Evolutionary conservation across 2,113 vertebrate genomes (phyloP).

Genomic region (Phaetusa simplex): DNA sequence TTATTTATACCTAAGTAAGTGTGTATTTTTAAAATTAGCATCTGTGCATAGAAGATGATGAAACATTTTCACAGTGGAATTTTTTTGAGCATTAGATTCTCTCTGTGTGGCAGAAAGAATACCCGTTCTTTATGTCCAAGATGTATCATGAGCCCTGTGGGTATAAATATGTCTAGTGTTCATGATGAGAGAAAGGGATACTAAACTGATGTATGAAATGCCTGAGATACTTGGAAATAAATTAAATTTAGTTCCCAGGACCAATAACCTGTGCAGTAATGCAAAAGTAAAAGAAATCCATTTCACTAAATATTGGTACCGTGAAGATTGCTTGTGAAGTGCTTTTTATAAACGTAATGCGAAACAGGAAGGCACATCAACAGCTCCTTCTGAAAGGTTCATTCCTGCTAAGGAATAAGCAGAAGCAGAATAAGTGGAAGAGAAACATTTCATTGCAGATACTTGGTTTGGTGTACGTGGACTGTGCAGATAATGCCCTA

Average conservation of each 20-base stretch:
- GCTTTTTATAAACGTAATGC: not conserved
- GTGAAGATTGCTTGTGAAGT: not conserved
- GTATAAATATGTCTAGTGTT: not conserved
- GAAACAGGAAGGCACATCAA: not conserved
- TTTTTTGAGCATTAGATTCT: not conserved
- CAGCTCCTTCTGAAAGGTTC: not conserved
- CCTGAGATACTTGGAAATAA: constrained; percentile 1
- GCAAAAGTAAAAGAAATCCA: not conserved
- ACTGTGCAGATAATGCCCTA: not conserved
- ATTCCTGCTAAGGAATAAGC: not conserved
- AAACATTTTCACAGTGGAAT: not conserved
- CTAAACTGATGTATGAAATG: not conserved
- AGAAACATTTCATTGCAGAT: not conserved
- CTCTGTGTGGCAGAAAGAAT: not conserved
- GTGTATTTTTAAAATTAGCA: not conserved
- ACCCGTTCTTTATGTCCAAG: not conserved
- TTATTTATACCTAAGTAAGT: not conserved
- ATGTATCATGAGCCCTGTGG: not conserved
- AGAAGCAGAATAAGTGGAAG: not conserved
- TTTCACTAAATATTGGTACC: not conserved
- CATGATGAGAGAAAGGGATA: not conserved
- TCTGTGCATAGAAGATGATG: not conserved
- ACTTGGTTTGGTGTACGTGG: not conserved
- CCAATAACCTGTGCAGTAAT: not conserved
- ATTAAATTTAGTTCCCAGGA: not conserved